A percentile compares a stretch with the other conserved stretches of the same genome.
phyloP scores from a whole-genome alignment of 2,888 invertebrate species.

The Spicauda simplicius region DNA sequence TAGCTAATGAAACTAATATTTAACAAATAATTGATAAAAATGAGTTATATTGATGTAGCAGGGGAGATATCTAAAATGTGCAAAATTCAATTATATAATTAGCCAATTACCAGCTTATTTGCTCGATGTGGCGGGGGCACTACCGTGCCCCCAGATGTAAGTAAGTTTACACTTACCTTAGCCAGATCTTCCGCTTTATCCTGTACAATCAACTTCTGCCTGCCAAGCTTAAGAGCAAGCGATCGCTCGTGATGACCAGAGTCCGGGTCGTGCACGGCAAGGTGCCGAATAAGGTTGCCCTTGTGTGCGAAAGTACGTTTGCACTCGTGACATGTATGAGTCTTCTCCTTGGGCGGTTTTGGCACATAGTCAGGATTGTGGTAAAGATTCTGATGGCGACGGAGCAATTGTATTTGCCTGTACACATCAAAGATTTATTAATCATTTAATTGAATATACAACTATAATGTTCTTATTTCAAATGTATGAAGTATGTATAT shows the following conservation, averaged over 20 bases:
- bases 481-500: too few relatives aligned
- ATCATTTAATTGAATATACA: not conserved
- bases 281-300: conserved; percentile 95
- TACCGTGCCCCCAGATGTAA: too few relatives aligned
- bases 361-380: conserved; percentile 96
- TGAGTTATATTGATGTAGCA: too few relatives aligned
- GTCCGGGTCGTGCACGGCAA: conserved; percentile 96
- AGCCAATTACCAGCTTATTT: too few relatives aligned
- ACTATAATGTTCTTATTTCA: too few relatives aligned
- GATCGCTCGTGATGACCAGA: conserved; percentile 90
- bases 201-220: conserved; percentile 82
- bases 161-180: conserved; percentile 54
- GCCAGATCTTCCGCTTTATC: conserved; percentile 82
- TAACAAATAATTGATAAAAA: too few relatives aligned
- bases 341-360: conserved; percentile 94
- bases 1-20: too few relatives aligned
- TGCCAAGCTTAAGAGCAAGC: conserved; percentile 90
- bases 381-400: conserved; percentile 95
- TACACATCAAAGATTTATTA: conserved; percentile 39
- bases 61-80: too few relatives aligned
- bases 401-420: conserved; percentile 95
- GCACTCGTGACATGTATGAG: conserved; percentile 94
- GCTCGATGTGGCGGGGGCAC: too few relatives aligned
- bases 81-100: too few relatives aligned
- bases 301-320: conserved; percentile 91